These are phyloP conservation scores for Meteorus colon DNA, from an alignment of 2,888 invertebrate species.

Conservation along the genomic window DNA sequence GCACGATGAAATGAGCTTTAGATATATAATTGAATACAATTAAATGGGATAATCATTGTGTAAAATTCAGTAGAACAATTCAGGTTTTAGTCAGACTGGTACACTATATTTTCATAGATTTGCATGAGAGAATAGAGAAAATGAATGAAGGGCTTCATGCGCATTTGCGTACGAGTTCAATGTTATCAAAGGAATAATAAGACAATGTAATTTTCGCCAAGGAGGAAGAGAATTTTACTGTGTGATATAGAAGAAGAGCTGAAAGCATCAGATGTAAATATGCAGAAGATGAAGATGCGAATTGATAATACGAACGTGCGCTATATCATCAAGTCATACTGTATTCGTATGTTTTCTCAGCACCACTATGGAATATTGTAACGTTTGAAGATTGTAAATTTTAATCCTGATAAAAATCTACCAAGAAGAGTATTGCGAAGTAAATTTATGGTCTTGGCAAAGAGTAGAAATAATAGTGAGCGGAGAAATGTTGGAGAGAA, in stretches of 20 bases:
- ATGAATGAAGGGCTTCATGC: not conserved
- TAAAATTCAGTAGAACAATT: not conserved
- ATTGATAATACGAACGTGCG: not conserved
- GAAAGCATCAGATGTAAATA: not conserved
- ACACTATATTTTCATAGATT: not conserved
- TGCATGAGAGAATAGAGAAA: not conserved
- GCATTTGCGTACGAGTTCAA: not conserved
- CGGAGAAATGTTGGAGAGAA: not conserved
- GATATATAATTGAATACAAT: not conserved
- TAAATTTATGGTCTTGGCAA: not conserved
- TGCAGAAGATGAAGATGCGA: not conserved
- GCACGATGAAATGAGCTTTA: not conserved
- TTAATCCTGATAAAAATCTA: not conserved
- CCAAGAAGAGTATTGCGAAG: not conserved
- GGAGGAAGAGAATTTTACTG: not conserved
- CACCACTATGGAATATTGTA: not conserved
- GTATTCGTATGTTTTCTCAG: not conserved
- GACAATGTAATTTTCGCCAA: not conserved
- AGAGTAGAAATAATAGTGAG: not conserved
- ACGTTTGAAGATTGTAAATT: conserved; percentile 2
- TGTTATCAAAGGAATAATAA: not conserved
- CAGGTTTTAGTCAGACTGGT: not conserved
- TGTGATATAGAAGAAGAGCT: not conserved
- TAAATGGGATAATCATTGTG: not conserved
- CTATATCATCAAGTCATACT: not conserved